Evolutionary conservation across 2,113 vertebrate genomes (phyloP).

Genomic region (Aegotheles bennettii): DNA sequence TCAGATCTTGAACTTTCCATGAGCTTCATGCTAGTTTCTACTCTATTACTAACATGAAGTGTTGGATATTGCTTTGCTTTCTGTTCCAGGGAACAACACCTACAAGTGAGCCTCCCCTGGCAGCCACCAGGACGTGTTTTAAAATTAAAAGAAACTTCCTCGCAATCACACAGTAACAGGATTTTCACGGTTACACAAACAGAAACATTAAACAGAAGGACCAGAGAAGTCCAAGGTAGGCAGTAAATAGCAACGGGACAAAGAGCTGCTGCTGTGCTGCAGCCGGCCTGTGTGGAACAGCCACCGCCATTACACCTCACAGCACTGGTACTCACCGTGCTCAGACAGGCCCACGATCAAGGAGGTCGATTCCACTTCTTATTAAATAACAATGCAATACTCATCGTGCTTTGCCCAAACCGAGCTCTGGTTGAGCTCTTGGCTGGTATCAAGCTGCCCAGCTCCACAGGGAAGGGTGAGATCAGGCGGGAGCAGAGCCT

Average conservation of each 20-base stretch:
- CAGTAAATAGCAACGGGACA: background rate
- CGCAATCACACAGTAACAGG: background rate
- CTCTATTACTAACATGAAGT: background rate
- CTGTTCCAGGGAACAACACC: background rate
- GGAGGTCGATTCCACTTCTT: background rate
- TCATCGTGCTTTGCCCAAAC: background rate
- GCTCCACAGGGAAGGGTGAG: too few species aligned
- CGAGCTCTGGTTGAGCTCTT: background rate
- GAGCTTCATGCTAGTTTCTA: background rate
- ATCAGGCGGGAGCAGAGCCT: background rate
- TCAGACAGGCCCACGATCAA: background rate
- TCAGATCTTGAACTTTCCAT: background rate
- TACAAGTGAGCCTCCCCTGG: background rate
- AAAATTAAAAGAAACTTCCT: background rate
- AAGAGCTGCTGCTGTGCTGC: too few species aligned
- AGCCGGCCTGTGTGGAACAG: background rate
- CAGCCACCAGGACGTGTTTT: background rate
- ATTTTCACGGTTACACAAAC: background rate
- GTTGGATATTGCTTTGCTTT: background rate
- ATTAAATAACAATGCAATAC: fast-evolving
- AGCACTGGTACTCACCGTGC: background rate
- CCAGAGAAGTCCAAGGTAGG: background rate
- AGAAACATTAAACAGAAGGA: background rate
- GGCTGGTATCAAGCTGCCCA: background rate
- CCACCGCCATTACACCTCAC: background rate